Percentiles rank a stretch among this genome's conserved stretches.
Conservation (phyloP, 2,797 vertebrate species). For the Zenarchopterus dispar region DNA sequence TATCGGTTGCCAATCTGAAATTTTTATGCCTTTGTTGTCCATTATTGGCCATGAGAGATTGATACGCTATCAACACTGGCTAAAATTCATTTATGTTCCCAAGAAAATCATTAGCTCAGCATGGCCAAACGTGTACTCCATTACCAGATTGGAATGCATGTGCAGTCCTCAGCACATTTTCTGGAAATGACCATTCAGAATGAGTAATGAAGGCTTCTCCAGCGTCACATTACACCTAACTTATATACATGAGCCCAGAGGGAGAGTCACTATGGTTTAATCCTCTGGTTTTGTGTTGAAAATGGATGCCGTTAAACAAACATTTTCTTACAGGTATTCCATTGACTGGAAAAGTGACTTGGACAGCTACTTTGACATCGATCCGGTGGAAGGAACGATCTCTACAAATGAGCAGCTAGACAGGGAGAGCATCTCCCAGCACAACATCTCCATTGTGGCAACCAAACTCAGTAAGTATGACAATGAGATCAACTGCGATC, state of each 20-base stretch:
- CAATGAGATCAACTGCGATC: slow-evolving; percentile 45
- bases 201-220: slow-evolving; percentile 69
- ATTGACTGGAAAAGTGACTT: slow-evolving; percentile 94
- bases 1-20: slow-evolving; percentile 36
- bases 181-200: slow-evolving; percentile 75
- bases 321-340: slow-evolving; percentile 87
- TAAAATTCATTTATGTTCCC: slow-evolving; percentile 60
- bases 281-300: slow-evolving; percentile 36
- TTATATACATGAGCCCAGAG: slow-evolving; percentile 54
- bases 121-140: slow-evolving; percentile 47
- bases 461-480: slow-evolving; percentile 98
- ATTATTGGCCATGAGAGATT: slow-evolving; percentile 44
- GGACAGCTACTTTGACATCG: slow-evolving; percentile 95
- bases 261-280: slow-evolving; percentile 45
- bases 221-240: slow-evolving; percentile 63
- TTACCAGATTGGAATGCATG: slow-evolving; percentile 66
- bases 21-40: slow-evolving; percentile 35
- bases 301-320: slow-evolving; percentile 59
- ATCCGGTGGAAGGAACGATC: slow-evolving; percentile 93
- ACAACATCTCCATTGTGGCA: slow-evolving; percentile 95
- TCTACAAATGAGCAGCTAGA: slow-evolving; percentile 94
- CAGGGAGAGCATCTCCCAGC: slow-evolving; percentile 91
- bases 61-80: slow-evolving; percentile 50
- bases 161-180: slow-evolving; percentile 72
- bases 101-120: slow-evolving; percentile 68